Conservation (phyloP, 2,888 invertebrate species). For the Deilephila elpenor region DNA sequence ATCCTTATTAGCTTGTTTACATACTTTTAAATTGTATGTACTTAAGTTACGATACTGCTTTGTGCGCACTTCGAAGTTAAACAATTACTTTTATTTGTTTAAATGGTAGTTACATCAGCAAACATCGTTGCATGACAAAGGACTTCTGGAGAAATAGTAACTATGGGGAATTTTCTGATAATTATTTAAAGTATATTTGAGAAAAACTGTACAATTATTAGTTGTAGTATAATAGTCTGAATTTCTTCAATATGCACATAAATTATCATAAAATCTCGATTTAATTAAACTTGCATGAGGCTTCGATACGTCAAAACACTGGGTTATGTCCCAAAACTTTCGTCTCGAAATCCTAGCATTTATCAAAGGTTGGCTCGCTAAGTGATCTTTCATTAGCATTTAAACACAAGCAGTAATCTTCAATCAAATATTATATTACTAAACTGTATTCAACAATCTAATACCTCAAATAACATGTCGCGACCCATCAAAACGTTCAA, state of each 20-base stretch:
- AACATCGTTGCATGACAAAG: slow-evolving; percentile 12
- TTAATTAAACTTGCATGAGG: too few species aligned
- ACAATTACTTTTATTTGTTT: slow-evolving; percentile 8
- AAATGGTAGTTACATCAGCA: background rate
- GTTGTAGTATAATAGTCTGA: background rate
- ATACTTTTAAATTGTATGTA: slow-evolving; percentile 3
- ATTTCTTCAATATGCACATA: too few species aligned
- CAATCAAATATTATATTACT: slow-evolving; percentile 26
- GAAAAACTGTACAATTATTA: too few species aligned
- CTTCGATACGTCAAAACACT: too few species aligned
- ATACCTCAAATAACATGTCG: slow-evolving; percentile 52
- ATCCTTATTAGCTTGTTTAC: background rate
- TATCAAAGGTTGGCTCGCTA: background rate
- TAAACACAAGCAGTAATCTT: background rate
- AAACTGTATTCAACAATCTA: slow-evolving; percentile 36
- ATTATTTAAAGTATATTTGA: too few species aligned
- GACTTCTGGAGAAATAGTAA: background rate
- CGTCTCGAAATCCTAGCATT: background rate
- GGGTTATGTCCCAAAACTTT: background rate
- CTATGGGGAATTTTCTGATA: background rate
- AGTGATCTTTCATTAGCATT: slow-evolving; percentile 11
- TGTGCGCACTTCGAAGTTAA: slow-evolving; percentile 4
- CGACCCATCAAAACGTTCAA: slow-evolving; percentile 35
- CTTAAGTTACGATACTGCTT: slow-evolving; percentile 14
- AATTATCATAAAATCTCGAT: too few species aligned